Evolutionary conservation across 30 jellyfish, hydroid and myxozoan species (phyloP).

Genomic region (Euphysa ruthae): DNA sequence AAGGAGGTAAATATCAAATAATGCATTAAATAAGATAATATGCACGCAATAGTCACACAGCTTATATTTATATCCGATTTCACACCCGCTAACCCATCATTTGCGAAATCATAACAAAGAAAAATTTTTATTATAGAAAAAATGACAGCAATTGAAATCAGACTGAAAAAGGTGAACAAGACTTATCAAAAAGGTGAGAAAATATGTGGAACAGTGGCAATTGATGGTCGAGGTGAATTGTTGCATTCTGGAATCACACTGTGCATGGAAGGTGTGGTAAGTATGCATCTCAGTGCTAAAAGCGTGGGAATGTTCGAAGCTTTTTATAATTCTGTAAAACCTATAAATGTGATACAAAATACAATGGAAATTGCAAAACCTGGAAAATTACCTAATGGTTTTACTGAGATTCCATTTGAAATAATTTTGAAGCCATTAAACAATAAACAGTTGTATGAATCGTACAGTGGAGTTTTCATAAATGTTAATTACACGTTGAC

Average conservation of each 20-base stretch:
- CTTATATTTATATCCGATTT: too few relatives aligned
- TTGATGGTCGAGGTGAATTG: conserved; percentile 65
- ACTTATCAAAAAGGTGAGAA: conserved; percentile 78
- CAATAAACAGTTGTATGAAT: conserved; percentile 52
- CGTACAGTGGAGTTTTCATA: conserved; percentile 87
- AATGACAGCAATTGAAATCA: conserved; percentile 73
- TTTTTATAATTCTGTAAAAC: conserved; percentile 84
- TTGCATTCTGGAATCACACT: conserved; percentile 77
- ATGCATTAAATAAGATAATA: too few relatives aligned
- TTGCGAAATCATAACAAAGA: too few relatives aligned
- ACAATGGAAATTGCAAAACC: conserved; percentile 70
- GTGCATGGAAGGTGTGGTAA: conserved; percentile 75
- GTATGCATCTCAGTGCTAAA: conserved; percentile 93
- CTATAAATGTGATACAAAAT: conserved; percentile 51
- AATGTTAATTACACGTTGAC: conserved; percentile 64
- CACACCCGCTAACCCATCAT: too few relatives aligned
- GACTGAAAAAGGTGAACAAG: conserved; percentile 81
- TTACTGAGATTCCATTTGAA: conserved; percentile 87
- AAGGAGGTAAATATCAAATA: too few relatives aligned
- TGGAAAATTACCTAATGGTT: conserved; percentile 89
- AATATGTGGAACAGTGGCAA: conserved; percentile 58
- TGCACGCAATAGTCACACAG: too few relatives aligned
- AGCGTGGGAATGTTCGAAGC: conserved; percentile 96
- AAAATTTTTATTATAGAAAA: too few relatives aligned
- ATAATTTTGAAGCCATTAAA: conserved; percentile 49